A percentile compares a stretch with the other conserved stretches of the same genome.
Evolutionary conservation across 1,140 invertebrate genomes (phyloP).

Genomic region (Tetranychus urticae): DNA sequence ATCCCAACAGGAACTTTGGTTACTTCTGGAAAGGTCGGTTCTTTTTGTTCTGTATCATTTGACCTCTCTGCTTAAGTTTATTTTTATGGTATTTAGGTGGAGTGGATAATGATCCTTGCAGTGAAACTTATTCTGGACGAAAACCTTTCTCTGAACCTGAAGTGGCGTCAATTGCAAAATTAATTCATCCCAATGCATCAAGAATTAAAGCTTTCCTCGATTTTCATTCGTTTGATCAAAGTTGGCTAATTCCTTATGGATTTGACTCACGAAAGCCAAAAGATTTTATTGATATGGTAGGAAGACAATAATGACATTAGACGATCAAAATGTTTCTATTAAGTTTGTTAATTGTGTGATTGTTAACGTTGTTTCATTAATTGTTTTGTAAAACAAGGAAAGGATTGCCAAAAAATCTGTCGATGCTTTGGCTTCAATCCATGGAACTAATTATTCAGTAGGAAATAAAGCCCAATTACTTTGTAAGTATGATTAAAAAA

Average conservation of each 20-base stretch:
- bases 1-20: slow-evolving; percentile 17
- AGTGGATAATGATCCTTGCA: slow-evolving; percentile 10
- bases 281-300: neutral
- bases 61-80: neutral
- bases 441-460: no score
- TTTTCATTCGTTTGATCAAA: slow-evolving; percentile 15
- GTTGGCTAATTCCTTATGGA: slow-evolving; percentile 41
- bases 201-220: slow-evolving; percentile 9
- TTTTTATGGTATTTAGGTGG: slow-evolving; percentile 14
- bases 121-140: slow-evolving; percentile 13
- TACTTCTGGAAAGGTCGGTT: slow-evolving; percentile 11
- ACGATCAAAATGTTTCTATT: no score
- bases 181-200: slow-evolving; percentile 7
- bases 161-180: slow-evolving; percentile 14
- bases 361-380: no score
- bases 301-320: no score
- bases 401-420: no score
- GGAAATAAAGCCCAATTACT: no score
- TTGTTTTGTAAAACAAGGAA: no score
- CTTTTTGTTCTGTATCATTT: neutral
- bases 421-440: no score
- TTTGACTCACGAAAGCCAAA: slow-evolving; percentile 21
- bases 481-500: no score
- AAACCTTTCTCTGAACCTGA: slow-evolving; percentile 19
- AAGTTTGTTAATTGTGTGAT: no score